phyloP scores from a whole-genome alignment of 2,113 vertebrate genomes.

The Naja naja region DNA sequence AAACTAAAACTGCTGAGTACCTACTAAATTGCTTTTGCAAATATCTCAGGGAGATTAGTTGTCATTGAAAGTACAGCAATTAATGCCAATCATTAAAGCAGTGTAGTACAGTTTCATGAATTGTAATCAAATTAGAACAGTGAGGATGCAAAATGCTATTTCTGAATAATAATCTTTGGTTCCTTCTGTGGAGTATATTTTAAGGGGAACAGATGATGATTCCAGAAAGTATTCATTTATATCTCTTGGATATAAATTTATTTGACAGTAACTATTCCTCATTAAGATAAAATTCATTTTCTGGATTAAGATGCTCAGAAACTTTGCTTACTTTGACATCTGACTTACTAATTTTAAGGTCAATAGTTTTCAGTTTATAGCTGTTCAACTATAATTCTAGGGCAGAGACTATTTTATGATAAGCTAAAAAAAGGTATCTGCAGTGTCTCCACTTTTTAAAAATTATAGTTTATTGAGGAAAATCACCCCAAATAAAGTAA shows the following conservation, averaged over 20 bases:
- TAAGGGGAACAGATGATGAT: neutral
- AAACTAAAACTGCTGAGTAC: neutral
- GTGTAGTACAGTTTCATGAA: neutral
- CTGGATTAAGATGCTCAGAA: neutral
- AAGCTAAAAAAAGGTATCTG: neutral
- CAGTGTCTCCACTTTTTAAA: neutral
- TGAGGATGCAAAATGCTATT: neutral
- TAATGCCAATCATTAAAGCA: neutral
- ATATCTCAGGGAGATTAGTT: neutral
- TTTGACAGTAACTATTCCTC: neutral
- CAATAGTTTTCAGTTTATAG: neutral
- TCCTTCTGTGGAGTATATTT: neutral
- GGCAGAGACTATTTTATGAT: neutral
- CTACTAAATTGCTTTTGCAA: slow-evolving; percentile 8
- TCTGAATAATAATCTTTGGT: neutral
- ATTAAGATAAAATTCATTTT: neutral
- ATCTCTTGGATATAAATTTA: neutral
- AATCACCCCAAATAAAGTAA: neutral
- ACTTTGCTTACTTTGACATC: neutral
- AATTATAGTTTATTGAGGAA: neutral
- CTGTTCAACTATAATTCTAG: neutral
- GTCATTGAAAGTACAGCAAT: neutral
- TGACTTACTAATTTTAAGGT: neutral
- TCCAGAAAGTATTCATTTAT: neutral
- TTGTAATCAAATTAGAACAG: neutral